Base-by-base conservation (phyloP, 1,140 invertebrate species). In the Popillia japonica region DNA sequence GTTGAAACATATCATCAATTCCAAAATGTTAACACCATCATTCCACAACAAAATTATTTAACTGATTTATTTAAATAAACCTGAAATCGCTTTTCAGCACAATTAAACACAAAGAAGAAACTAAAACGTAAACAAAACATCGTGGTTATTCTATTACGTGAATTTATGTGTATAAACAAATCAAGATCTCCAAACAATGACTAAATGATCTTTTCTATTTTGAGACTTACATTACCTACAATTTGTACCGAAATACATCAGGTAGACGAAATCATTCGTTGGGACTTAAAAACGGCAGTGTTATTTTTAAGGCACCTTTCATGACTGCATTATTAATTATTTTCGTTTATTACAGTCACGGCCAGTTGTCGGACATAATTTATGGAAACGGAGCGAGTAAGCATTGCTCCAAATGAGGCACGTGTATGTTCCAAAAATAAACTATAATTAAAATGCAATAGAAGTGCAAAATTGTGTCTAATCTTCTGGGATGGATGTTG, bases 331-430 rank as follows among this genome's bases (percentile, higher is more conserved):
- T 55, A 55, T 55, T 55, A 55, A 55, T 55, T 55, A 55, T 55
- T 55, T 55, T 55, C 48, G 48, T 55, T 55, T 55, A 55, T 55
- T 55, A 55, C 14, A 55, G 48, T 55, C 48, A 55, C 48, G 48
- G 48, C 11, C 48, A n/a, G 48, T 55, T 55, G 48, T 55, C 48
- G 6, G 48, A 55, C n/a, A 55, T 55, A 55, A 55, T 55, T 55
- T 55, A 55, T 55, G 48, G 17, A n/a, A 55, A n/a, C 48, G 14
- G 17, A 55, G 14, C 48, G 48, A n/a, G 17, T 17, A 55, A 55
- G 17, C 48, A 55, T 7, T 14, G 14, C 14, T 55, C 17, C 17
- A 55, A 55, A 55, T n/a, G 48, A 55, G 11, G 11, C 48, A 55
- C 48, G 48, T 55, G 48, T 17, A 17, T 17, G n/a, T n/a, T 3